Evolutionary conservation across 2,888 invertebrate genomes (phyloP), one percentile per base, ranked within the genome.

Genomic region (Mythimna loreyi): DNA sequence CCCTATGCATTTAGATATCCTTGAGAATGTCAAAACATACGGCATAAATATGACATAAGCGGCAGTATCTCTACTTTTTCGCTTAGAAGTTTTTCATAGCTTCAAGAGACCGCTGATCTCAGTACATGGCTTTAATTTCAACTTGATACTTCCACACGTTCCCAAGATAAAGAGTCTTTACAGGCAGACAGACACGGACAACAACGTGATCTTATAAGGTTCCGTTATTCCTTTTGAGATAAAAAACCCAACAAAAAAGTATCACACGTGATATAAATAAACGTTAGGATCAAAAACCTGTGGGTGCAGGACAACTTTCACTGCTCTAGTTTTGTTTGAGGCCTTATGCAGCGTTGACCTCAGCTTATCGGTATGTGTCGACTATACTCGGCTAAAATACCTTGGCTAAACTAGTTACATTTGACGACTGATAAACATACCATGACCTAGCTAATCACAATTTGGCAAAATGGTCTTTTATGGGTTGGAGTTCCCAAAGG

Each of bases 251-350:
- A 50, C 23, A 36, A 33, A 49, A 30, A 63, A 21, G 23, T 57
- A 49, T 49, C 28, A 66, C n/a, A 59, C 50, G 7, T 40, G 7
- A 4, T 55, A 47, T 57, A 56, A 68, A 79, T 60, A 63, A 60
- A 57, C 53, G 60, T 76, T 67, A 76, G 67, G 62, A 74, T 62
- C 45, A 62, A 69, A 61, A 76, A 56, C 50, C 63, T 57, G 57
- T 55, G 57, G 67, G 68, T 53, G 55, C 81, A 85, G 80, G 85
- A 88, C 91, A 90, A 93, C 93, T 93, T 93, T 93, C 90, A 88
- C 90, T 90, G 90, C 62, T 85, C 91, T 72, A 89, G 79, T 87
- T 87, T n/a, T 62, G 43, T 65, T 56, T 36, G 59, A 73, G 75
- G 74, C 67, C 57, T 62, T 40, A 40, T 56, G n/a, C 21, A 23